Conservation (phyloP, 2,113 vertebrate genomes). For the Tetrao urogallus region DNA sequence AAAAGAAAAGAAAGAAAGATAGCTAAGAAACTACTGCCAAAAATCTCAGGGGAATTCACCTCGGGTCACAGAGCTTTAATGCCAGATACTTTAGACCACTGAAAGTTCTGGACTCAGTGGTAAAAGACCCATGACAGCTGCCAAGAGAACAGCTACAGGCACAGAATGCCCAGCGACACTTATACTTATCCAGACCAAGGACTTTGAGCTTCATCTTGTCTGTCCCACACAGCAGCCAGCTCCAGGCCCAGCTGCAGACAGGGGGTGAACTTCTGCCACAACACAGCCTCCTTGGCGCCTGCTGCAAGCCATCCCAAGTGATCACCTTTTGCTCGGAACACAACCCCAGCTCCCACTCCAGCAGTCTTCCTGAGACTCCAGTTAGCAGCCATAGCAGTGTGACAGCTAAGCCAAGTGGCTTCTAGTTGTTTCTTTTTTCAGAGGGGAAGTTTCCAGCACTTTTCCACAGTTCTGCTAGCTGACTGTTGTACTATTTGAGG, state of each 20-base stretch:
- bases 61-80: background rate
- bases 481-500: rapidly evolving
- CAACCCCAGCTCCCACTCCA: background rate
- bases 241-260: background rate
- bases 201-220: background rate
- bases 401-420: background rate
- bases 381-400: background rate
- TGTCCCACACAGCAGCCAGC: background rate
- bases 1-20: background rate
- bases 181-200: background rate
- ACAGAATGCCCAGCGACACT: background rate
- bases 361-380: background rate
- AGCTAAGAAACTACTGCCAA: background rate
- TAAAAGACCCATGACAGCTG: background rate
- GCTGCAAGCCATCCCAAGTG: background rate
- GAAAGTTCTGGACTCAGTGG: background rate
- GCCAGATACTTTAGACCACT: background rate
- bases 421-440: background rate
- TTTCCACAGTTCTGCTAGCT: background rate
- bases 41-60: background rate
- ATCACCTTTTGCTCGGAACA: background rate
- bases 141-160: background rate
- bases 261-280: background rate
- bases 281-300: background rate
- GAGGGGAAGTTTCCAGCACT: background rate